Evolutionary conservation across 23 tunicate genomes (phyloP), one percentile per base, ranked within the genome.

Genomic region (Trididemnum clinides): DNA sequence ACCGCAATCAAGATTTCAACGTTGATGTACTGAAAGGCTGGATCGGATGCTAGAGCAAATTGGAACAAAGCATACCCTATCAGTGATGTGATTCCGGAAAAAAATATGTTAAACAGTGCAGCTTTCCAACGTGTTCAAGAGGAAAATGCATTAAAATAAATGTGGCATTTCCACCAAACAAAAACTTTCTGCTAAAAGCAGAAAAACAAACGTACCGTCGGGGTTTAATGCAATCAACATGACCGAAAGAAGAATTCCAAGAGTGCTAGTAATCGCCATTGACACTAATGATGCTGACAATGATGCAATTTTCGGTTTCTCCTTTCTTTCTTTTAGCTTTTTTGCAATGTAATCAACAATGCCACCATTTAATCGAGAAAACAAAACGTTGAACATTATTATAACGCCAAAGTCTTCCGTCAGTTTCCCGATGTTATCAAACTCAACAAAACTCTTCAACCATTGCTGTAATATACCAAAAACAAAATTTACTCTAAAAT

Each of bases 111-210:
- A 83, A 28, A 23, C 87, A 79, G 29, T 50, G 25, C 38, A 71
- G 19, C 39, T 83, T 83, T 50, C 87, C 87, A 20, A 83, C 30
- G 35, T 83, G 87, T 70, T 83, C 80, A 1, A 25, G 31, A 2
- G 87, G 87, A 33, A 83, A 83, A 28, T 21, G 28, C 39, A 65
- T 26, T 29, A 49, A 49, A 5, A 69, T 1, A 70, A 83, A 83
- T 18, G 58, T 83, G 3, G 10, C 27, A 12, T 29, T 49, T 0
- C 64, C 58, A 0, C 87, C 87, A 71, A 29, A 70, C 1, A 83
- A 20, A 71, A 83, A 71, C 0, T 66, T 6, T 33, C 44, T 1
- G 62, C n/a, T 0, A 83, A 30, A 28, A 70, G 50, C 2, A 70
- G 19, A 30, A 70, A 51, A 1, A 39, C 80, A 71, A 70, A 83